Evolutionary conservation across 2,113 vertebrate species (phyloP).

Genomic region (Lipophrys pholis): DNA sequence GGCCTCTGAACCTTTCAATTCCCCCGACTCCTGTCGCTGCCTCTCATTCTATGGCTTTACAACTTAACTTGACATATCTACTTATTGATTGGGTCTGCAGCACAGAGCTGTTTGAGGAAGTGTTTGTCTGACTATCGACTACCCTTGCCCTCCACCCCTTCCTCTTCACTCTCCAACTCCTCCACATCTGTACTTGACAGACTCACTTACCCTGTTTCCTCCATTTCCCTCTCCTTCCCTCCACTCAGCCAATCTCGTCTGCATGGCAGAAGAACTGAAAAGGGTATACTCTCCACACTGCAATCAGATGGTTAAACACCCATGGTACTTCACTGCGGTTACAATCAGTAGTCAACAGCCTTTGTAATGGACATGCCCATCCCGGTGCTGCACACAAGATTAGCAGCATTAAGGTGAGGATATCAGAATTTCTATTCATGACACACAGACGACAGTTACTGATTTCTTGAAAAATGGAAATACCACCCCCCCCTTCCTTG

Average conservation of each 20-base stretch:
- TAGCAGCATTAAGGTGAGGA: slow-evolving; percentile 44
- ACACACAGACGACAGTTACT: slow-evolving; percentile 6
- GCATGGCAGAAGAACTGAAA: slow-evolving; percentile 49
- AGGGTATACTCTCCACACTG: slow-evolving; percentile 42
- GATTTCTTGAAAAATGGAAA: not conserved
- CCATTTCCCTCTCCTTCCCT: slow-evolving; percentile 6
- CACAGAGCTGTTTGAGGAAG: slow-evolving; percentile 45
- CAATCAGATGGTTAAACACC: slow-evolving; percentile 66
- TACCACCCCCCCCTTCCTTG: not conserved
- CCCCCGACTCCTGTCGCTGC: slow-evolving; percentile 4
- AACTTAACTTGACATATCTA: slow-evolving; percentile 63
- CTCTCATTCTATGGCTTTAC: slow-evolving; percentile 43
- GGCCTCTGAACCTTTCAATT: slow-evolving; percentile 1
- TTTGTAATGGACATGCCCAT: slow-evolving; percentile 52
- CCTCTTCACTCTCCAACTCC: slow-evolving; percentile 33
- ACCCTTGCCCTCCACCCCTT: slow-evolving; percentile 22
- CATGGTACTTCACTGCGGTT: slow-evolving; percentile 42
- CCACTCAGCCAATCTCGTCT: slow-evolving; percentile 59
- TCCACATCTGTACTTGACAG: slow-evolving; percentile 50
- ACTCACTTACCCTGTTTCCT: slow-evolving; percentile 19
- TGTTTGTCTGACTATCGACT: slow-evolving; percentile 49
- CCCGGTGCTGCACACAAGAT: slow-evolving; percentile 30
- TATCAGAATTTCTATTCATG: slow-evolving; percentile 11
- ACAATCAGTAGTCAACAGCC: slow-evolving; percentile 58
- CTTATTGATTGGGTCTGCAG: slow-evolving; percentile 58